These are phyloP conservation scores for Mugil cephalus DNA, from an alignment of 2,113 vertebrate species.

Conservation along the genomic window DNA sequence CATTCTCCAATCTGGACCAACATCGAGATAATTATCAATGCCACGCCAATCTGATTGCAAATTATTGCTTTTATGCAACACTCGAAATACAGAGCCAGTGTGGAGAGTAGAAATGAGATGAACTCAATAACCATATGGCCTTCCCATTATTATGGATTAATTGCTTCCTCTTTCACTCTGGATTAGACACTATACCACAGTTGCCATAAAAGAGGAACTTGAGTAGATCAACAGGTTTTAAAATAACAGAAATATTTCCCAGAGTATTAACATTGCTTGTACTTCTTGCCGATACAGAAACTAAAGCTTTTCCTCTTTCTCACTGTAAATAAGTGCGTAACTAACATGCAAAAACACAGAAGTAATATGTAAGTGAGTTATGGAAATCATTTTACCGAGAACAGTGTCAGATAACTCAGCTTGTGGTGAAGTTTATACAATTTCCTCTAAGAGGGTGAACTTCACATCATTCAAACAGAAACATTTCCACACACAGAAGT, in stretches of 20 bases:
- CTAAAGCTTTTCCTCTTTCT: slow-evolving; percentile 17
- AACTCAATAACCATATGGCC: not conserved
- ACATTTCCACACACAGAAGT: not conserved
- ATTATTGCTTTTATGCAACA: not conserved
- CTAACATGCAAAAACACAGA: slow-evolving; percentile 2
- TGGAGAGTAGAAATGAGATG: not conserved
- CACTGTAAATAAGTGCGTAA: not conserved
- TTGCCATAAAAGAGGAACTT: slow-evolving; percentile 20
- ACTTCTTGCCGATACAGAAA: slow-evolving; percentile 35
- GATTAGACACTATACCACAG: slow-evolving; percentile 31
- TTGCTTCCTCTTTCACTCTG: slow-evolving; percentile 48
- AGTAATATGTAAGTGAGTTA: not conserved
- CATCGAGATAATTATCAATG: not conserved
- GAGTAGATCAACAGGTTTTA: slow-evolving; percentile 14
- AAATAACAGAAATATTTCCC: slow-evolving; percentile 34
- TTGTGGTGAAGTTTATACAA: not conserved
- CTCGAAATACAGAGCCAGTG: not conserved
- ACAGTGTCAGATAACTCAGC: too few species aligned
- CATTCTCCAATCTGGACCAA: not conserved
- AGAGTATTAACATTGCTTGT: slow-evolving; percentile 3
- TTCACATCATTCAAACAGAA: not conserved
- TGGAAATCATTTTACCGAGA: too few species aligned
- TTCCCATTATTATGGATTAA: slow-evolving; percentile 16
- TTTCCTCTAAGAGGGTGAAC: not conserved
- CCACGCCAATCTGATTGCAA: not conserved